Evolutionary conservation across 1,140 invertebrate genomes (phyloP).

Genomic region (Anagrus nilaparvatae): DNA sequence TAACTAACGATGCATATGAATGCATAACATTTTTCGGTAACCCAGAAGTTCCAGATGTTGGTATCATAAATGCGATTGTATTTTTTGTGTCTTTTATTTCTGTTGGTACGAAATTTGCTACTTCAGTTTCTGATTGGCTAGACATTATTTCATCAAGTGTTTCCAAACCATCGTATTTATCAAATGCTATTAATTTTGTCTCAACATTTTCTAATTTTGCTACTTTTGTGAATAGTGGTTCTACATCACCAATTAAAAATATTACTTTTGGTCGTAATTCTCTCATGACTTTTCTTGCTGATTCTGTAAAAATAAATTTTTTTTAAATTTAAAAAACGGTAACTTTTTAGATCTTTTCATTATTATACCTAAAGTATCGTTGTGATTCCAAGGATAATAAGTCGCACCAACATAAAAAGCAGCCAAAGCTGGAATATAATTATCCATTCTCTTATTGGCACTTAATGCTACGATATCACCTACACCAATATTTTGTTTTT

Average conservation of each 20-base stretch:
- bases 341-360: too few relatives aligned
- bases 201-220: conserved; percentile 13
- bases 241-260: conserved; percentile 20
- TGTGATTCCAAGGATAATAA: conserved; percentile 13
- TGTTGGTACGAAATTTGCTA: conserved; percentile 6
- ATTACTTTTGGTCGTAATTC: conserved; percentile 28
- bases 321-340: background rate
- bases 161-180: conserved; percentile 10
- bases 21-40: conserved; percentile 21
- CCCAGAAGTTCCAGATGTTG: conserved; percentile 26
- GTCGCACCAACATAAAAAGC: conserved; percentile 34
- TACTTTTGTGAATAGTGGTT: conserved; percentile 17
- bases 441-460: conserved; percentile 36
- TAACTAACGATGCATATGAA: conserved; percentile 12
- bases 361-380: too few relatives aligned
- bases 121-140: background rate
- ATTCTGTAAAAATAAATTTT: conserved; percentile 1
- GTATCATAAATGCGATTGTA: conserved; percentile 23
- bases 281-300: conserved; percentile 20
- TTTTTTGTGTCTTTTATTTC: conserved; percentile 11
- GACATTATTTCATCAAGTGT: conserved; percentile 15
- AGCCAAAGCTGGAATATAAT: conserved; percentile 36
- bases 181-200: conserved; percentile 24
- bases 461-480: conserved; percentile 37
- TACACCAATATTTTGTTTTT: conserved; percentile 28